phyloP scores from a whole-genome alignment of 2,888 invertebrate genomes.

The Poecilobothrus nobilitatus region DNA sequence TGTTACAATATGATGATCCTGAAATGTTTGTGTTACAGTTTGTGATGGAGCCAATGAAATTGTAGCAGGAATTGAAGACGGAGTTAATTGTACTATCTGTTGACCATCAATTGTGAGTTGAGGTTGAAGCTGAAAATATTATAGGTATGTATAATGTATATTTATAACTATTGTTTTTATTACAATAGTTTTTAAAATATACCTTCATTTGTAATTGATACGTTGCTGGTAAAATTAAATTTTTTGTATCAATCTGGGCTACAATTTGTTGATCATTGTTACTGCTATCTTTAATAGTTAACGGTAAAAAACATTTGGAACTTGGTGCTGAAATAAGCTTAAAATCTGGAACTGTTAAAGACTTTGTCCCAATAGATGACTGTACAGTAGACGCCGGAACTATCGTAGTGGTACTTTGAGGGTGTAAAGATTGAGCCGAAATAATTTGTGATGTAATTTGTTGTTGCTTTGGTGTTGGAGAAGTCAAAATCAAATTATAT shows the following conservation, averaged over 20 bases:
- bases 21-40: slow-evolving; percentile 18
- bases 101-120: slow-evolving; percentile 43
- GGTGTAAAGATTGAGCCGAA: slow-evolving; percentile 19
- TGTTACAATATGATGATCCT: slow-evolving; percentile 19
- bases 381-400: slow-evolving; percentile 21
- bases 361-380: slow-evolving; percentile 27
- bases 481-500: slow-evolving; percentile 39
- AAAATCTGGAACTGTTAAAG: slow-evolving; percentile 32
- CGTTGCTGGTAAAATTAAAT: slow-evolving; percentile 41
- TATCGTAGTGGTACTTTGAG: slow-evolving; percentile 26
- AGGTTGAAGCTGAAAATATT: slow-evolving; percentile 33
- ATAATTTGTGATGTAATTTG: slow-evolving; percentile 21
- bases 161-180: neutral
- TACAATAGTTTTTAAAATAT: slow-evolving; percentile 8
- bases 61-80: slow-evolving; percentile 41
- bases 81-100: slow-evolving; percentile 41
- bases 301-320: slow-evolving; percentile 39
- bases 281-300: slow-evolving; percentile 40
- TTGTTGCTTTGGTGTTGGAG: slow-evolving; percentile 25
- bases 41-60: slow-evolving; percentile 34
- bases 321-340: slow-evolving; percentile 23
- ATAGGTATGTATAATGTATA: no score
- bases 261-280: slow-evolving; percentile 43
- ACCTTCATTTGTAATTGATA: slow-evolving; percentile 45
- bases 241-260: slow-evolving; percentile 43